Base-by-base conservation (phyloP, 1,140 invertebrate genomes). In the Solenopsis invicta region DNA sequence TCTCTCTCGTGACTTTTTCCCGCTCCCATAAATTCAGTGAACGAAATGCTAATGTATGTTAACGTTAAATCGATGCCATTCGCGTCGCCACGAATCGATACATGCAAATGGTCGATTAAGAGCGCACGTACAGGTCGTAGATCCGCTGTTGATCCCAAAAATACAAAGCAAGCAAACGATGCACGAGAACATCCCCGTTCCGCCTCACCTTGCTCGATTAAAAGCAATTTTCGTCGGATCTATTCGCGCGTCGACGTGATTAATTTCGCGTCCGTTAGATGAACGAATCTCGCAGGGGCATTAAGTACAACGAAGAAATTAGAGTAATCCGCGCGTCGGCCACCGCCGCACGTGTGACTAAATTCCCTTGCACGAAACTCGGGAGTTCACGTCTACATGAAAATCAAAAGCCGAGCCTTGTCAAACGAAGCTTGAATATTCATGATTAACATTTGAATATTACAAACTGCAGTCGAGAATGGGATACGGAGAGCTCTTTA, bases 11-110 rank as follows among this genome's bases (percentile, higher is more conserved):
- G 74, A 84, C 74, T 85, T 78, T 85, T 66, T 67, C 82, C 48
- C 48, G 29, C 48, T 29, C 37, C 74, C 52, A 52, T 85, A 78
- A 85, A 78, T 85, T 64, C 82, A 24, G 41, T 75, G 80, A 84
- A 48, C 80, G 56, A 84, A 75, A 84, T 82, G 80, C 80, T 84
- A 84, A 84, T 84, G 45, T 84, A 84, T 75, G 69, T 74, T 84
- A 84, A 84, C 69, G 52, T 75, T 75, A 84, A 74, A 75, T 84
- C 69, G 69, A 84, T 84, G 71, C 56, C 41, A 62, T 75, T 84
- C 41, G 80, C 54, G 41, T n/a, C 29, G 41, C n/a, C 18, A 41
- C 69, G 13, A 75, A 84, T 84, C 69, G 67, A 82, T 59, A 48
- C 24, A 74, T 82, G 67, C 80, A 82, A 72, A 59, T 74, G 41